Evolutionary conservation across 2,888 invertebrate genomes (phyloP).

Genomic region (Melangyna quadrimaculata): DNA sequence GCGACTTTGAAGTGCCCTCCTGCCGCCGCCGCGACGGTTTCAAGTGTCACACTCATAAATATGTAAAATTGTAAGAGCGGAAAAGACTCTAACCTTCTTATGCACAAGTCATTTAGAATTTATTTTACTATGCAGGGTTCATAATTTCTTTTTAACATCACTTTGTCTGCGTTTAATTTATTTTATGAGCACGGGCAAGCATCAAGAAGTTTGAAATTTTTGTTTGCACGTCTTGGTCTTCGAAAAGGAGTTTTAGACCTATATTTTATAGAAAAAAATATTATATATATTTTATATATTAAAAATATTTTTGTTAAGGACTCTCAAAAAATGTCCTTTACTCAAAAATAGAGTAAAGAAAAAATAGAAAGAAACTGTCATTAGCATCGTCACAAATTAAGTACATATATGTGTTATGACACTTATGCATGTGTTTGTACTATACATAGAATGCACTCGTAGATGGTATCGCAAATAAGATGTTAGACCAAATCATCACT

Average conservation of each 20-base stretch:
- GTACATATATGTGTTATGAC: no score
- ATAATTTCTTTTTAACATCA: conserved; percentile 51
- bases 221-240: not conserved
- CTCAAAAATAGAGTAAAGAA: no score
- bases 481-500: no score
- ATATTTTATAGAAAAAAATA: no score
- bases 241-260: not conserved
- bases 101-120: conserved; percentile 12
- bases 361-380: no score
- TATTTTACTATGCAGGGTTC: conserved; percentile 17
- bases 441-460: no score
- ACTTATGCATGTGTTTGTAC: no score
- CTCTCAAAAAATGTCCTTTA: no score
- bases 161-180: conserved; percentile 55
- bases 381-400: no score
- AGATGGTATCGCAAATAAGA: no score
- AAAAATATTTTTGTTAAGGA: no score
- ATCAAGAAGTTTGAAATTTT: not conserved
- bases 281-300: no score
- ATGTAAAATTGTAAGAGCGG: conserved; percentile 52
- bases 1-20: not conserved
- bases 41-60: conserved; percentile 61
- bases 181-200: not conserved
- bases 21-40: conserved; percentile 16
- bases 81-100: not conserved